A percentile compares a stretch with the other conserved stretches of the same genome.
These are phyloP conservation scores for Aporophyla lueneburgensis DNA, from an alignment of 2,888 invertebrate genomes.

Conservation along the genomic window DNA sequence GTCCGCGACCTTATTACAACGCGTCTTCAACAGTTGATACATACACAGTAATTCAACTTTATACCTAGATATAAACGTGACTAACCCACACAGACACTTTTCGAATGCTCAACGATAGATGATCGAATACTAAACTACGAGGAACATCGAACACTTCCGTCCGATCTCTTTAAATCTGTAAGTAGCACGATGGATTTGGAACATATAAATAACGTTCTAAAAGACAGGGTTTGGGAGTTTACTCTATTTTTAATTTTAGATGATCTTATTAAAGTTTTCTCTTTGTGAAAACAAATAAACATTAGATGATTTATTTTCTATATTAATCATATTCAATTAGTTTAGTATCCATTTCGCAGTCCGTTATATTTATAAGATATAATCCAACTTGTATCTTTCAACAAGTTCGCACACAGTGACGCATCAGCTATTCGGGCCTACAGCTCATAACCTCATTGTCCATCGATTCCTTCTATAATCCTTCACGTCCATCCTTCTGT, in stretches of 20 bases:
- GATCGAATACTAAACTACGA: slow-evolving; percentile 54
- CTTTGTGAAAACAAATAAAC: slow-evolving; percentile 32
- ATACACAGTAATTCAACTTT: slow-evolving; percentile 67
- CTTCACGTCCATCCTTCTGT: slow-evolving; percentile 66
- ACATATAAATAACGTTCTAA: slow-evolving; percentile 62
- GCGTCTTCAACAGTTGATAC: slow-evolving; percentile 69
- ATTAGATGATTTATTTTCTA: slow-evolving; percentile 36
- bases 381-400: slow-evolving; percentile 53
- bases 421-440: slow-evolving; percentile 71
- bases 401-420: slow-evolving; percentile 22
- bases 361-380: slow-evolving; percentile 27
- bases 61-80: slow-evolving; percentile 64
- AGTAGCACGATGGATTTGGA: slow-evolving; percentile 62
- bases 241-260: slow-evolving; percentile 46
- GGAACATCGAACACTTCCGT: slow-evolving; percentile 60
- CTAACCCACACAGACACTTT: slow-evolving; percentile 61
- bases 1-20: slow-evolving; percentile 86
- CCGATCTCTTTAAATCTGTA: slow-evolving; percentile 66
- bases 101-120: slow-evolving; percentile 60
- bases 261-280: slow-evolving; percentile 30
- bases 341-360: slow-evolving; percentile 35
- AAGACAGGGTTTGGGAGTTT: slow-evolving; percentile 52
- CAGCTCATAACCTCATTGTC: slow-evolving; percentile 82
- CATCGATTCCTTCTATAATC: slow-evolving; percentile 82
- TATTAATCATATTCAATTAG: slow-evolving; percentile 41